phyloP scores from a whole-genome alignment of 2,888 invertebrate genomes.

The Patella pellucida region DNA sequence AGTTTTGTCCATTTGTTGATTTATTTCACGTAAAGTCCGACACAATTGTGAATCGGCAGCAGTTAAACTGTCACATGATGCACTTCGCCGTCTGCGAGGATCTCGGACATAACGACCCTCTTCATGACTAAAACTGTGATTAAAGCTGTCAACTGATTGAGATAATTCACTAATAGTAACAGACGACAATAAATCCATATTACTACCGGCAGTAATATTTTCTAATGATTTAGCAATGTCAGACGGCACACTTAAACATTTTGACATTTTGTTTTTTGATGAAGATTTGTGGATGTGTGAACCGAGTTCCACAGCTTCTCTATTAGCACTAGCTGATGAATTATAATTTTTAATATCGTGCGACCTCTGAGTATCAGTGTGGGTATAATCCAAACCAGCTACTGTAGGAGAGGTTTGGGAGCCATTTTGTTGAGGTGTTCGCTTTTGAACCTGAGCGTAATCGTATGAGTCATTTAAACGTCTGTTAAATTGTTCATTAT shows the following conservation, averaged over 20 bases:
- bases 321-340: conserved; percentile 34
- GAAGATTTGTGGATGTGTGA: conserved; percentile 32
- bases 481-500: conserved; percentile 8
- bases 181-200: conserved; percentile 59
- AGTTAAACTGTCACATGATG: conserved; percentile 54
- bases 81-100: conserved; percentile 49
- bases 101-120: conserved; percentile 25
- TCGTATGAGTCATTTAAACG: neutral
- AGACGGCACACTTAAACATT: conserved; percentile 63
- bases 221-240: conserved; percentile 64
- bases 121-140: conserved; percentile 33
- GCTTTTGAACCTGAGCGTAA: conserved; percentile 1
- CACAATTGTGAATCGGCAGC: conserved; percentile 54
- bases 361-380: neutral
- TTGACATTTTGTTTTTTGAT: conserved; percentile 42
- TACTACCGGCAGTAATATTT: conserved; percentile 56
- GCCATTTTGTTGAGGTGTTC: neutral
- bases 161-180: conserved; percentile 64
- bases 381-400: neutral
- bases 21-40: conserved; percentile 57
- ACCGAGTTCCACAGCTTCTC: conserved; percentile 35
- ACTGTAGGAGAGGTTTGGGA: neutral
- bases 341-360: conserved; percentile 10
- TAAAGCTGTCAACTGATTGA: conserved; percentile 56
- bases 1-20: conserved; percentile 60